Evolutionary conservation across 2,113 vertebrate genomes (phyloP).

Genomic region (Nannobrachium achirus): DNA sequence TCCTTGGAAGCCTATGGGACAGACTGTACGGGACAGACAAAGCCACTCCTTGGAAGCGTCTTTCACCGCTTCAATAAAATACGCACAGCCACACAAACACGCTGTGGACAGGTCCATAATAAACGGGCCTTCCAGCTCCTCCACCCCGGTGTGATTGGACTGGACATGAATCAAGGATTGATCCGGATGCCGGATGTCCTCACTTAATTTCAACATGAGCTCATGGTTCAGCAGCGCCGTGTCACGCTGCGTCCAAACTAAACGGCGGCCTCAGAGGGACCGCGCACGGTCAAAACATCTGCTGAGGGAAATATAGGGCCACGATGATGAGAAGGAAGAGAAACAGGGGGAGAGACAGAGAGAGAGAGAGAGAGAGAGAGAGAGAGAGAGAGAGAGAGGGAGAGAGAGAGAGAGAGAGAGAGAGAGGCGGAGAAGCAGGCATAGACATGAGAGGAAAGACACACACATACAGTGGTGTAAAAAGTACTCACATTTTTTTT

Average conservation of each 20-base stretch:
- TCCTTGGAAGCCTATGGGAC: no score
- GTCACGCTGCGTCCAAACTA: conserved; percentile 69
- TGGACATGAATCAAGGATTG: conserved; percentile 61
- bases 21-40: no score
- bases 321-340: background rate
- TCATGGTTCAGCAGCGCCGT: conserved; percentile 65
- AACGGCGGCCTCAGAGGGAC: conserved; percentile 46
- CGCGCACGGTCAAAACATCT: conserved; percentile 77
- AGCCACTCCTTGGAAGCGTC: no score
- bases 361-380: conserved; percentile 31
- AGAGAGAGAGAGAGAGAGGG: background rate
- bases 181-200: conserved; percentile 74
- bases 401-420: conserved; percentile 32
- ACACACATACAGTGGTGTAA: no score
- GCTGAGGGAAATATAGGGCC: conserved; percentile 58
- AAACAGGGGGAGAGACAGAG: background rate
- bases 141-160: conserved; percentile 71
- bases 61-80: no score
- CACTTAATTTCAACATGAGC: conserved; percentile 78
- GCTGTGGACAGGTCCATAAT: conserved; percentile 58
- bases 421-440: conserved; percentile 15
- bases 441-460: conserved; percentile 19
- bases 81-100: conserved; percentile 26
- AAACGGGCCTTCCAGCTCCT: conserved; percentile 60
- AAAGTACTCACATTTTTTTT: no score